phyloP scores from a whole-genome alignment of 2,888 invertebrate species.

The Venusia cambrica region DNA sequence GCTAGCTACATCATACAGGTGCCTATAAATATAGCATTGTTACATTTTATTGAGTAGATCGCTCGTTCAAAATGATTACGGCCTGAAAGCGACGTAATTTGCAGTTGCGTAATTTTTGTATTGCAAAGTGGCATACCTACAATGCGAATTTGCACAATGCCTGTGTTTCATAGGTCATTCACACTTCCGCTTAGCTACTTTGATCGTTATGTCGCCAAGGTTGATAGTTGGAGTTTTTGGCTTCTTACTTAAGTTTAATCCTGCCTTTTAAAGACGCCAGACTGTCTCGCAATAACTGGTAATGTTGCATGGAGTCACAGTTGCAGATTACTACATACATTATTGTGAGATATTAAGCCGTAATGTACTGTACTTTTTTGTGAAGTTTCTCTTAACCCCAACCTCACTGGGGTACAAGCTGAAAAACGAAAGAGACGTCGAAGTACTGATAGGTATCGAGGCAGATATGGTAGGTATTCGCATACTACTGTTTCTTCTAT shows the following conservation, averaged over 20 bases:
- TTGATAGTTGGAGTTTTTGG: slow-evolving; percentile 7
- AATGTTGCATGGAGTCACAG: slow-evolving; percentile 8
- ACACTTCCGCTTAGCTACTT: slow-evolving; percentile 18
- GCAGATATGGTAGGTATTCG: too few relatives aligned
- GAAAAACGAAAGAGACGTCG: too few relatives aligned
- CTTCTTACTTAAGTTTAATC: slow-evolving; percentile 7
- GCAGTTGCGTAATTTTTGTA: slow-evolving; percentile 23
- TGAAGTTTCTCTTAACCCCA: too few relatives aligned
- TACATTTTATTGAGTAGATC: slow-evolving; percentile 10
- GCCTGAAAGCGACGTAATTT: slow-evolving; percentile 23
- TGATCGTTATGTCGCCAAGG: slow-evolving; percentile 10
- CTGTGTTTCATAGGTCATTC: slow-evolving; percentile 24
- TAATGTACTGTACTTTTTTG: too few relatives aligned
- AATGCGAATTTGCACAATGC: slow-evolving; percentile 25
- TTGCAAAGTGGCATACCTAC: slow-evolving; percentile 18
- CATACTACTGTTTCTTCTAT: too few relatives aligned
- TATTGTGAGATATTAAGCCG: too few relatives aligned
- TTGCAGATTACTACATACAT: too few relatives aligned
- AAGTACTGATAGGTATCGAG: too few relatives aligned
- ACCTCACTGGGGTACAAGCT: too few relatives aligned
- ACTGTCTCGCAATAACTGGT: slow-evolving; percentile 26
- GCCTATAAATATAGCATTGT: slow-evolving; percentile 4
- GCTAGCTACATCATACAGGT: too few relatives aligned
- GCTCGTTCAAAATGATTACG: slow-evolving; percentile 23
- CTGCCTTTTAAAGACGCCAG: slow-evolving; percentile 22